Evolutionary conservation across 2,888 invertebrate genomes (phyloP).

Genomic region (Macrophya alboannulata): DNA sequence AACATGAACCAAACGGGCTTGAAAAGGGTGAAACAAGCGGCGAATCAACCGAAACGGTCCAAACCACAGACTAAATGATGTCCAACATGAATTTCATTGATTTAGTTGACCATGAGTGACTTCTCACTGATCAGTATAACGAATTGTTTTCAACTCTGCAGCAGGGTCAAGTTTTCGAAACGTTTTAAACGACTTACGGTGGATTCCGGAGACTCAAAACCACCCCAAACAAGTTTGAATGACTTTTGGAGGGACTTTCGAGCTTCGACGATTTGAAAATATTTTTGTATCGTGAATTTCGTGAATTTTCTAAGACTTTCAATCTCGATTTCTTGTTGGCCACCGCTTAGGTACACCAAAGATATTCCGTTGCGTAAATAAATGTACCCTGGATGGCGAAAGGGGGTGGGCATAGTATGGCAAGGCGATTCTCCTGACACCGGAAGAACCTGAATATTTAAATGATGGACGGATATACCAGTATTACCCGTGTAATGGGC

Average conservation of each 20-base stretch:
- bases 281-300: neutral
- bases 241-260: neutral
- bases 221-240: no score
- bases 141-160: neutral
- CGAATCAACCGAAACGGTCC: neutral
- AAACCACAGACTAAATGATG: neutral
- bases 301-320: no score
- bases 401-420: neutral
- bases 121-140: neutral
- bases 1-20: conserved; percentile 2
- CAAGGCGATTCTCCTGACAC: conserved; percentile 64
- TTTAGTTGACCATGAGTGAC: neutral
- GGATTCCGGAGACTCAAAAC: no score
- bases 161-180: neutral
- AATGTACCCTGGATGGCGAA: neutral
- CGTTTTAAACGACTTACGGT: no score
- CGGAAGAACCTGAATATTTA: conserved; percentile 71
- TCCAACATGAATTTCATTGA: neutral
- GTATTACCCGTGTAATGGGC: conserved; percentile 65
- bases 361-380: neutral
- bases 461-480: conserved; percentile 66
- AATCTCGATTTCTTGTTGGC: neutral
- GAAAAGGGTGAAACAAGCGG: neutral
- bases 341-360: neutral
- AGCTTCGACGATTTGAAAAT: no score